Percentiles rank a stretch among this genome's conserved stretches.
Evolutionary conservation across 2,888 invertebrate species (phyloP).

Genomic region (Acanthoscelides obtectus): DNA sequence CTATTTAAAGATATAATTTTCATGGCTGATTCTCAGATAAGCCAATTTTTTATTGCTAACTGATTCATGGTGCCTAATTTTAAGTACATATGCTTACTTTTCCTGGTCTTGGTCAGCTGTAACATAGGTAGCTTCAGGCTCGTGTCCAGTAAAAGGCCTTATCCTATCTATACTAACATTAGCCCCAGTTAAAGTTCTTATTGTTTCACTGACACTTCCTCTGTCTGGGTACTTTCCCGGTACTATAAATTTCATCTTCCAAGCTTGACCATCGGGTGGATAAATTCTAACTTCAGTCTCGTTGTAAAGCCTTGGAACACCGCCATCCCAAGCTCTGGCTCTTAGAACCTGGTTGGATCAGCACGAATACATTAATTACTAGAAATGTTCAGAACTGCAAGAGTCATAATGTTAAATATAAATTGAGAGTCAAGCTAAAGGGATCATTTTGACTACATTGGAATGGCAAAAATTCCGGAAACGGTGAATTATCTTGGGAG

Average conservation of each 20-base stretch:
- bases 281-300: conserved; percentile 71
- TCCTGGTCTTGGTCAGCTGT: conserved; percentile 53
- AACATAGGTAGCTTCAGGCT: conserved; percentile 54
- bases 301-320: conserved; percentile 71
- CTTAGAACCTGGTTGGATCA: conserved; percentile 48
- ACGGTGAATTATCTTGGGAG: too few species aligned
- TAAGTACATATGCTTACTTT: conserved; percentile 48
- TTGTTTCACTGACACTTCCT: conserved; percentile 66
- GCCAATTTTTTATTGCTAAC: neutral
- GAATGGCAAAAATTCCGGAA: too few species aligned
- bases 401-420: too few species aligned
- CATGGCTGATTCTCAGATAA: neutral
- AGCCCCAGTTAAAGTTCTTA: conserved; percentile 75
- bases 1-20: neutral
- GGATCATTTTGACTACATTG: too few species aligned
- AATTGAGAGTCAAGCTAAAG: too few species aligned
- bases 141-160: conserved; percentile 58
- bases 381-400: too few species aligned
- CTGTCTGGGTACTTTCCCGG: conserved; percentile 73
- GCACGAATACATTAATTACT: too few species aligned
- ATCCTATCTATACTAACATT: conserved; percentile 72
- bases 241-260: conserved; percentile 77
- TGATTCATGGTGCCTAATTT: neutral
- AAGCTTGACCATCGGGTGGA: conserved; percentile 70
- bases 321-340: conserved; percentile 78